Evolutionary conservation across 1,140 invertebrate genomes (phyloP).

Genomic region (Drosophila guanche): DNA sequence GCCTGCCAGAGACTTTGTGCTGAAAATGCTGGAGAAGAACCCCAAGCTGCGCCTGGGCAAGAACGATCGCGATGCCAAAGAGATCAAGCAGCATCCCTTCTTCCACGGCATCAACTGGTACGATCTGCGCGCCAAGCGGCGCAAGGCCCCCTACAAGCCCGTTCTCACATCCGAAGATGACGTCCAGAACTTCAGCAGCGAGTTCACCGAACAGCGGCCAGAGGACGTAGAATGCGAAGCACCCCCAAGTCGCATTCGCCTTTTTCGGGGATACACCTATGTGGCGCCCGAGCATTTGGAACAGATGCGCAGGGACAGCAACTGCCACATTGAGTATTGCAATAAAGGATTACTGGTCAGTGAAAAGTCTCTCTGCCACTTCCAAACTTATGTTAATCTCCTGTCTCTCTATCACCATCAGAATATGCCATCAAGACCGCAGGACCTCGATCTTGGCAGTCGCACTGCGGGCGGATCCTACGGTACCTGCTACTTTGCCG

Average conservation of each 20-base stretch:
- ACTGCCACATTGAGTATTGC: slow-evolving; percentile 66
- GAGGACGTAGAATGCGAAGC: slow-evolving; percentile 95
- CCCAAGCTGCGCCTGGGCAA: slow-evolving; percentile 93
- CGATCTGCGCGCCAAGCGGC: slow-evolving; percentile 88
- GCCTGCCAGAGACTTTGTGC: slow-evolving; percentile 87
- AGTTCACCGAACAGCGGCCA: slow-evolving; percentile 96
- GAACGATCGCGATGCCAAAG: slow-evolving; percentile 90
- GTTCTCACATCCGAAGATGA: slow-evolving; percentile 92
- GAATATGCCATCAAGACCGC: slow-evolving; percentile 58
- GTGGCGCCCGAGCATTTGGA: slow-evolving; percentile 92
- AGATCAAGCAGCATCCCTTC: slow-evolving; percentile 94
- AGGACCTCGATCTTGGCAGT: slow-evolving; percentile 65
- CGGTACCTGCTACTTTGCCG: slow-evolving; percentile 71
- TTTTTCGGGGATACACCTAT: slow-evolving; percentile 97
- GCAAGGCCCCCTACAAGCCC: slow-evolving; percentile 92
- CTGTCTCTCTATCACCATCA: neutral
- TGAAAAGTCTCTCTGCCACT: neutral
- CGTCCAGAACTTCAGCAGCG: slow-evolving; percentile 97
- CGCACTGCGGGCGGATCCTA: slow-evolving; percentile 49
- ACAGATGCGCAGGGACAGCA: slow-evolving; percentile 56
- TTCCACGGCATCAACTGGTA: slow-evolving; percentile 92
- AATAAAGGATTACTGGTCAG: slow-evolving; percentile 60
- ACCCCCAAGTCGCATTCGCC: slow-evolving; percentile 92
- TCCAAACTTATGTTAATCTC: neutral
- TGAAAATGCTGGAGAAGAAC: slow-evolving; percentile 93